These are phyloP conservation scores for Frankliniella fusca DNA, from an alignment of 2,888 invertebrate genomes.

Conservation along the genomic window DNA sequence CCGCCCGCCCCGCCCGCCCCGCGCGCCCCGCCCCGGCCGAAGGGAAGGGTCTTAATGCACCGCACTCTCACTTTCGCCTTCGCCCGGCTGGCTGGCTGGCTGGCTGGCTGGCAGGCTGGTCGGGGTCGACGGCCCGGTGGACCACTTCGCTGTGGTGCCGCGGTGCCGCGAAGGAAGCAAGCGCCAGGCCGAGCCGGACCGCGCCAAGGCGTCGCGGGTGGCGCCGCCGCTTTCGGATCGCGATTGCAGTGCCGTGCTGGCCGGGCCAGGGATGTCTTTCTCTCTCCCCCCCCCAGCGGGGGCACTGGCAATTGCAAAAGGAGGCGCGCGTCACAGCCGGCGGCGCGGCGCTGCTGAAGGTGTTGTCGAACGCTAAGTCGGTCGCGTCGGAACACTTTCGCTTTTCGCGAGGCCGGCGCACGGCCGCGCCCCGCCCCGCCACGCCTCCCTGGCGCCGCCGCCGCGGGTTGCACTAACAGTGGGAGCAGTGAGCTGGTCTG, in stretches of 20 bases:
- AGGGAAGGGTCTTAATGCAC: not conserved
- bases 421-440: conserved; percentile 27
- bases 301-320: not conserved
- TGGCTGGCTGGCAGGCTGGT: conserved; percentile 12
- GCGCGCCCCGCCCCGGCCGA: not conserved
- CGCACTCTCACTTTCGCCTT: conserved; percentile 39
- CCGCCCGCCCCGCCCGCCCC: not conserved
- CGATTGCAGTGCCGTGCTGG: too few relatives aligned
- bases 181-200: too few relatives aligned
- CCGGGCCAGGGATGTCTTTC: too few relatives aligned
- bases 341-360: not conserved
- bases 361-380: conserved; percentile 25
- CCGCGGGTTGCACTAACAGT: not conserved
- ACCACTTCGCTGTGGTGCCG: not conserved
- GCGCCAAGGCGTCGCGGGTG: too few relatives aligned
- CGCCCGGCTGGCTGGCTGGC: conserved; percentile 37
- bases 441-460: conserved; percentile 31
- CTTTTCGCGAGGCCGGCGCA: conserved; percentile 27
- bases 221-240: too few relatives aligned
- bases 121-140: not conserved
- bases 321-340: not conserved
- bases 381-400: conserved; percentile 25
- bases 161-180: not conserved
- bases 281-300: not conserved
- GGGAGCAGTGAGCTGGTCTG: not conserved